Base-by-base conservation (phyloP, 2,113 vertebrate genomes). In the Hystrix brachyura region DNA sequence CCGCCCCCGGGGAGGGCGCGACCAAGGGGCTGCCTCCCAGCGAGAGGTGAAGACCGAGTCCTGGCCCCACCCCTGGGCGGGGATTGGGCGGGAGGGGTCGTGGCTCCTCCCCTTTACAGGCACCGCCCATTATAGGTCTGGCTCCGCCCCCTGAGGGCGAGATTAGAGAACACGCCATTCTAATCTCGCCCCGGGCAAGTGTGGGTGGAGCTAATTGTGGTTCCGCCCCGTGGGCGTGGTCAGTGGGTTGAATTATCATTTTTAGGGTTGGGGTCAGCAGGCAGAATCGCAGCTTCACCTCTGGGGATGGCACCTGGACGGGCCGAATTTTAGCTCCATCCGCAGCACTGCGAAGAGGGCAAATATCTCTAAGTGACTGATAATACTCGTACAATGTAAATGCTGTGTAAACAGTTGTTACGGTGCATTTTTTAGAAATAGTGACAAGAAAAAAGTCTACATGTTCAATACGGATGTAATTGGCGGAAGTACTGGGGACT, bases 141-240 rank as follows among this genome's bases (percentile, higher is more conserved):
- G 38, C 74, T 34, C 97, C 76, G 46, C 46, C 87, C 21, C n/a
- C 53, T 15, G 29, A 55, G 34, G 5, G 19, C 0, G 57, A 34
- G 14, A 1, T 23, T 2, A 0, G 9, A 0, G 27, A 72, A 2
- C 53, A 0, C 23, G 17, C 3, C 10, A 29, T 7, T 17, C 38
- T 25, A 34, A 60, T 76, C 51, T 27, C 11, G 7, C 62, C 60
- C 4, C 57, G 6, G 2, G 38, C 11, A 13, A 59, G 7, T 19
- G 60, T n/a, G 74, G 46, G 74, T 53, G 53, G 15, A 7, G 3
- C 23, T 7, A 29, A 27, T 5, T 14, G 19, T 34, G 60, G 19
- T 46, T 69, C 84, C 80, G n/a, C 5, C 53, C 38, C 29, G 15
- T 10, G 10, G 1, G 9, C n/a, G 10, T 46, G 53, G 34, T 7